Evolutionary conservation across 53 echinoderm and acorn worm species (phyloP).

Genomic region (Henricia sp.): DNA sequence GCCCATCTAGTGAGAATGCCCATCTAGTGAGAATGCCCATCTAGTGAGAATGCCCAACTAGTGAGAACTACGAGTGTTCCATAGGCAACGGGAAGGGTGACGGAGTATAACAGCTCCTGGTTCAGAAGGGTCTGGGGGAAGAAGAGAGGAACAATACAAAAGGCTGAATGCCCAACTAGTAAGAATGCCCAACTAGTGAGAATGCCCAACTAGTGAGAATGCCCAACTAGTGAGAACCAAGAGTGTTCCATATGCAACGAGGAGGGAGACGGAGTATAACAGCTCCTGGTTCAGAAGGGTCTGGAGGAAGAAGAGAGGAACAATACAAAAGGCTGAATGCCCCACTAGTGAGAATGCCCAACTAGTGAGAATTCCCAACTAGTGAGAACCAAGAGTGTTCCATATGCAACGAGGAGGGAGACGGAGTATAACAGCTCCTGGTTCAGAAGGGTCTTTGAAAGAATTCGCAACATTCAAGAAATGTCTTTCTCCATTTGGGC

Average conservation of each 20-base stretch:
- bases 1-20: too few relatives aligned
- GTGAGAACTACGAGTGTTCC: slow-evolving; percentile 63
- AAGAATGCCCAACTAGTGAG: too few relatives aligned
- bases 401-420: slow-evolving; percentile 68
- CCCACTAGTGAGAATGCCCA: too few relatives aligned
- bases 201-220: too few relatives aligned
- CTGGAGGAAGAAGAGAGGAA: slow-evolving; percentile 45
- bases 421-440: slow-evolving; percentile 48
- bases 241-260: slow-evolving; percentile 66
- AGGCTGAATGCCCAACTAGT: too few relatives aligned
- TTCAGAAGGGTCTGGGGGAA: slow-evolving; percentile 73
- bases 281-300: slow-evolving; percentile 66
- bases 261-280: slow-evolving; percentile 62
- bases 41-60: slow-evolving; percentile 75
- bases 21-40: too few relatives aligned
- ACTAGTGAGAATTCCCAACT: too few relatives aligned
- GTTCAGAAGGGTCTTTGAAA: slow-evolving; percentile 81
- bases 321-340: too few relatives aligned
- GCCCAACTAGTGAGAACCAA: slow-evolving; percentile 50
- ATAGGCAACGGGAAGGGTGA: slow-evolving; percentile 73
- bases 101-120: slow-evolving; percentile 35
- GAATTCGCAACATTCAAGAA: too few relatives aligned
- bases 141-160: not conserved
- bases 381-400: slow-evolving; percentile 60
- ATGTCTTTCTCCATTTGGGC: too few relatives aligned